These are phyloP conservation scores for Fragum sueziense DNA, from an alignment of 2,888 invertebrate species.

Conservation along the genomic window DNA sequence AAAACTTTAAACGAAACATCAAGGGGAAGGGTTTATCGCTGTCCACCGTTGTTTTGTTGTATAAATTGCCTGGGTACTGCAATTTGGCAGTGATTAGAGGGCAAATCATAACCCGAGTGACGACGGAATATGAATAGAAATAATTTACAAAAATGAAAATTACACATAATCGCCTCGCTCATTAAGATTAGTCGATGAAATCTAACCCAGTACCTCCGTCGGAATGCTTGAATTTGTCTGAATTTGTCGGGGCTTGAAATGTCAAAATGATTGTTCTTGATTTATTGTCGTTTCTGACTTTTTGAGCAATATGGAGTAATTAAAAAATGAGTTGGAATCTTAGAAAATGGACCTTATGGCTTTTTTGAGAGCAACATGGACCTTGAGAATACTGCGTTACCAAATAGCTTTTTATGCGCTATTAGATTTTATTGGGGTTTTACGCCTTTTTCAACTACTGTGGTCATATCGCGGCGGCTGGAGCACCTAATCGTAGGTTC, in stretches of 20 bases:
- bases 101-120: constrained; percentile 52
- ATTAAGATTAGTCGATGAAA: not conserved
- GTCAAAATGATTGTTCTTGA: not conserved
- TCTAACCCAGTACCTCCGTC: constrained; percentile 21
- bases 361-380: too few relatives aligned
- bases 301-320: not conserved
- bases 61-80: constrained; percentile 38
- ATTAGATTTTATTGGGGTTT: too few relatives aligned
- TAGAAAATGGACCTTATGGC: too few relatives aligned
- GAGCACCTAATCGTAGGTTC: too few relatives aligned
- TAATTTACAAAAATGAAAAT: constrained; percentile 64
- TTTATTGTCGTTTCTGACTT: not conserved
- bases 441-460: too few relatives aligned
- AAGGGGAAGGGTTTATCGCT: not conserved
- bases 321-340: not conserved
- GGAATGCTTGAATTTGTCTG: not conserved
- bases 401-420: too few relatives aligned
- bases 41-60: constrained; percentile 14
- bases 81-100: constrained; percentile 47
- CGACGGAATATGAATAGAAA: constrained; percentile 57
- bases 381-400: too few relatives aligned
- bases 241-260: not conserved
- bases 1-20: not conserved
- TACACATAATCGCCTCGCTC: constrained; percentile 52
- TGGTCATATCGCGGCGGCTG: too few relatives aligned